Base-by-base conservation (phyloP, 2,888 invertebrate genomes). In the Poecilus cupreus region DNA sequence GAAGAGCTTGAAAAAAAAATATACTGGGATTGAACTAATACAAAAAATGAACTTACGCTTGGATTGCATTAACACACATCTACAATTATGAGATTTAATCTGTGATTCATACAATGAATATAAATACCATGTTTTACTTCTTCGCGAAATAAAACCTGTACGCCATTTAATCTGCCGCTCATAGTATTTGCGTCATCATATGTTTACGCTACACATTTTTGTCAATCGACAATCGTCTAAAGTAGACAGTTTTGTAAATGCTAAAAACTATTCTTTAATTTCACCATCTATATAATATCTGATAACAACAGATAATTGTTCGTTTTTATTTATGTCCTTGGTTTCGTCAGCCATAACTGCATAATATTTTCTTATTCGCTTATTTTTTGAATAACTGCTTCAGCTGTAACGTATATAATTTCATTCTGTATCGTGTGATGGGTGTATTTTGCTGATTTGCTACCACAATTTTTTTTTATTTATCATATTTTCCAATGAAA, bases 261-360 rank as follows among this genome's bases (percentile, higher is more conserved):
- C 82, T 11, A 82, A 43, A 72, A 82, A 82, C 11, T 80, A 60
- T 46, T 80, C 82, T 64, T 80, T 75, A 32, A 80, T 46, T 32
- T 22, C 51, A 20, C 37, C 80, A 32, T 80, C 39, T 51, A 79
- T 54, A 51, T 80, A 80, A 64, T 75, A 80, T n/a, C 75, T 22
- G 22, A 51, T 49, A 43, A 70, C 51, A 11, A 77, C 43, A 2
- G 77, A 77, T 3, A 77, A 3, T 77, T 77, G 77, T 57, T 77
- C 60, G 4, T 18, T 77, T 60, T 77, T 77, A 39, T 22, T 20
- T 6, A 77, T 60, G 16, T 77, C 80, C 51, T 82, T 80, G 3
- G 78, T 82, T 82, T 82, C 72, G 32, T 82, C 82, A 72, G 80
- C 70, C 37, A 82, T 80, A 32, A 82, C 39, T 22, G 82, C 80